Base-by-base conservation (phyloP, 2,113 vertebrate genomes). In the Myrmecophaga tridactyla region DNA sequence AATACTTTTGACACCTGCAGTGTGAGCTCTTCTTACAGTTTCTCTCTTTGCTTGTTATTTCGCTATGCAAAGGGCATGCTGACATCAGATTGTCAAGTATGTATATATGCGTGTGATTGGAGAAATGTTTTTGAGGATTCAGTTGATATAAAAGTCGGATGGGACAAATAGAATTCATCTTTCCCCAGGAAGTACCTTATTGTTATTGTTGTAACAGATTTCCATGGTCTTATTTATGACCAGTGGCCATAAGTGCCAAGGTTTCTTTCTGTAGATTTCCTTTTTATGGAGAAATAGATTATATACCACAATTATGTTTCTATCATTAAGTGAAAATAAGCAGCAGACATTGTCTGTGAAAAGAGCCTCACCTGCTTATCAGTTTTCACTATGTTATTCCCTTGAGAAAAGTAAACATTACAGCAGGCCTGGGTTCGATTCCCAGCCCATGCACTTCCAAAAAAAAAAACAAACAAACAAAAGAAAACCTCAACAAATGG, bases 241-340 rank as follows among this genome's bases (percentile, higher is more conserved):
- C 83, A 75, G 43, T 27, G 51, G 17, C 7, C 17, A 65, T 18
- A 7, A 82, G 31, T 67, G 36, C n/a, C 27, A 62, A 43, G 8
- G 7, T 51, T 82, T 62, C 53, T 70, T 69, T 70, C 31, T 82
- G 25, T 70, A 25, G 31, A 4, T 58, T 70, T 7, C 39, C 73
- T n/a, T 91, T 94, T 94, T 94, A 46, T 13, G 89, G 31, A 82
- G 41, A 95, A 83, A 41, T 60, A 70, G 7, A 84, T 72, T 39
- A 82, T 76, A 12, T 58, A 13, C 2, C n/a, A 34, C n/a, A 69
- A 51, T 46, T 91, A 73, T 15, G 39, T 62, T 89, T 87, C 51
- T 80, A 20, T 25, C 20, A 41, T 56, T 95, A 77, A 58, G 34
- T 41, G 34, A 41, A 2, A 72, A 17, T 51, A 86, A 69, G 51